These are phyloP conservation scores for Lerista edwardsae DNA, from an alignment of 2,797 vertebrate genomes.

Conservation along the genomic window DNA sequence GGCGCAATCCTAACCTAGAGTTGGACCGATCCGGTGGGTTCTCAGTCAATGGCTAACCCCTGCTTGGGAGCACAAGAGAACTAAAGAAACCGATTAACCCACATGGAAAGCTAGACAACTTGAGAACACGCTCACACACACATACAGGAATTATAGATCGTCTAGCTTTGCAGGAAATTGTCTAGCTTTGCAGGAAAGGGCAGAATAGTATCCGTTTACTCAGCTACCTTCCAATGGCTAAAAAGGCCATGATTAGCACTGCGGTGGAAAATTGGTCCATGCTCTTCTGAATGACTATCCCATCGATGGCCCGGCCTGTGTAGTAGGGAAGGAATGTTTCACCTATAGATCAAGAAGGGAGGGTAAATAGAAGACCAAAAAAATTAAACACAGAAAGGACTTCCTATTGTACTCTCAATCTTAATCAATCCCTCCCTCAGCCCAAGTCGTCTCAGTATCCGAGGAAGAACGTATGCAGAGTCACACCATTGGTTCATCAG, in stretches of 20 bases:
- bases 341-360: constrained; percentile 76
- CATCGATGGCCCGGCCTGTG: constrained; percentile 89
- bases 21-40: too few species aligned
- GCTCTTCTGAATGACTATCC: constrained; percentile 90
- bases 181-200: background rate
- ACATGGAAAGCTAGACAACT: background rate
- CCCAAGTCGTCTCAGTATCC: background rate
- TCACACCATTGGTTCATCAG: too few species aligned
- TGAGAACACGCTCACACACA: background rate
- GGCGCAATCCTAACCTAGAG: too few species aligned
- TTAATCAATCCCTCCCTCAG: background rate
- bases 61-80: too few species aligned
- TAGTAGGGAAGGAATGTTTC: constrained; percentile 93
- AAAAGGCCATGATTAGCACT: constrained; percentile 77
- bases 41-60: background rate
- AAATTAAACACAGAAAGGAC: background rate
- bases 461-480: background rate
- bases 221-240: constrained; percentile 90
- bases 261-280: constrained; percentile 87
- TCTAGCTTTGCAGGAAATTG: background rate
- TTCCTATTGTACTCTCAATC: background rate
- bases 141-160: too few species aligned
- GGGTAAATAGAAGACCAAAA: background rate
- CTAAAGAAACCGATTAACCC: background rate
- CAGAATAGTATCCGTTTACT: too few species aligned